Base-by-base conservation (phyloP, 2,888 invertebrate genomes). In the Campoplex nolae region DNA sequence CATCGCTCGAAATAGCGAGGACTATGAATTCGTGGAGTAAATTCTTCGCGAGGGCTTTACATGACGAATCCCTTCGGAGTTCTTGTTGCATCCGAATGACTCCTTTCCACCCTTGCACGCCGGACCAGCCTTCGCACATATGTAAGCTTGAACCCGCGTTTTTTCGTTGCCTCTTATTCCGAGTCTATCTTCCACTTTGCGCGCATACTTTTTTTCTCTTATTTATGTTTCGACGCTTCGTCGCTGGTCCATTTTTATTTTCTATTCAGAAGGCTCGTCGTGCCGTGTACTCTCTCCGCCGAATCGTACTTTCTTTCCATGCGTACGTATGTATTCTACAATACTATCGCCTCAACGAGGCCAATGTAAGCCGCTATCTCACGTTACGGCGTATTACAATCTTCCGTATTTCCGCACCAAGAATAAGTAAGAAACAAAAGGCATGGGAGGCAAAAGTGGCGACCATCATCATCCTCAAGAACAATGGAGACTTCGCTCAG, bases 281-380 rank as follows among this genome's bases (percentile, higher is more conserved):
- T 86, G 68, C 51, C 83, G 80, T 68, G 73, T 2, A 38, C 38
- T 62, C 28, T 32, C 58, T 58, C 13, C 62, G 51, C 54, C 32
- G 48, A 54, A 51, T 35, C 42, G 42, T 74, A 32, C 32, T 74
- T 58, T 73, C 35, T 75, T 32, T 28, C 68, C 71, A 71, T 54
- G 48, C 71, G 28, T 75, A 74, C 70, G 51, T n/a, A 7, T 51
- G 4, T 18, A 51, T 18, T 51, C 51, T 4, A 51, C 18, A 6
- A 32, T 18, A 54, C 35, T 45, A 71, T 86, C 85, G 86, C 83
- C 87, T 76, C 56, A 83, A 88, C 83, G 88, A 89, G 84, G 88
- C 88, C 88, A 88, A 87, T 89, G 87, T 84, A 83, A 83, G 80
- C 73, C 9, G 9, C n/a, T 32, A 16, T 28, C 28, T 8, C 48